phyloP scores from a whole-genome alignment of 2,888 invertebrate genomes.

The Drosophila neotestacea region DNA sequence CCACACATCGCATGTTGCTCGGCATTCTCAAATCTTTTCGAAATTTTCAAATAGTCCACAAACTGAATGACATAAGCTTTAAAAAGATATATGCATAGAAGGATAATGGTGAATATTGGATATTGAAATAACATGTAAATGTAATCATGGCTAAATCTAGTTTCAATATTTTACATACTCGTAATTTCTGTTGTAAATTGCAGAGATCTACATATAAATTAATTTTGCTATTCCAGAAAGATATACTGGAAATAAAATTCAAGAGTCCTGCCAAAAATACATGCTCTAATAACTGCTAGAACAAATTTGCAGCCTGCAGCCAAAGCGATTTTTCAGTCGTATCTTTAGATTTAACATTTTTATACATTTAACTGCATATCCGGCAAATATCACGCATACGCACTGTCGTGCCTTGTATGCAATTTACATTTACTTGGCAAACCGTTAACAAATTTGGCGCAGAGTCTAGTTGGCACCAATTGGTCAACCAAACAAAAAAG shows the following conservation, averaged over 20 bases:
- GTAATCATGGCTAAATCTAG: too few species aligned
- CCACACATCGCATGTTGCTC: constrained; percentile 40
- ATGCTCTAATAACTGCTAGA: constrained; percentile 4
- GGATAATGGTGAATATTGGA: neutral
- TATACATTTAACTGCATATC: constrained; percentile 20
- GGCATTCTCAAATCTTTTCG: constrained; percentile 19
- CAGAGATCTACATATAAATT: neutral
- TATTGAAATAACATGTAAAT: too few species aligned
- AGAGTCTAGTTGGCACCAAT: constrained; percentile 75
- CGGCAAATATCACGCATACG: constrained; percentile 64
- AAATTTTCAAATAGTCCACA: constrained; percentile 29
- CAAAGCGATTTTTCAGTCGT: constrained; percentile 3
- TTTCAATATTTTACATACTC: too few species aligned
- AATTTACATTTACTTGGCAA: constrained; percentile 72
- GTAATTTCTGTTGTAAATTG: too few species aligned
- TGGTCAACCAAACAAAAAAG: constrained; percentile 59
- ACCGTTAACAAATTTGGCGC: constrained; percentile 64
- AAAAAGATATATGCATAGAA: neutral
- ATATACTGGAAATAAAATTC: neutral
- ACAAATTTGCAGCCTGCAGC: neutral
- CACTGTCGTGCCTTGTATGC: constrained; percentile 56
- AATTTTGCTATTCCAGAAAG: neutral
- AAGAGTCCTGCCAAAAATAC: constrained; percentile 17
- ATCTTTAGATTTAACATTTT: neutral
- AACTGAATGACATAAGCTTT: constrained; percentile 12